Percentiles rank a stretch among this genome's conserved stretches.
These are phyloP conservation scores for Otus sunia DNA, from an alignment of 2,113 vertebrate genomes.

Conservation along the genomic window DNA sequence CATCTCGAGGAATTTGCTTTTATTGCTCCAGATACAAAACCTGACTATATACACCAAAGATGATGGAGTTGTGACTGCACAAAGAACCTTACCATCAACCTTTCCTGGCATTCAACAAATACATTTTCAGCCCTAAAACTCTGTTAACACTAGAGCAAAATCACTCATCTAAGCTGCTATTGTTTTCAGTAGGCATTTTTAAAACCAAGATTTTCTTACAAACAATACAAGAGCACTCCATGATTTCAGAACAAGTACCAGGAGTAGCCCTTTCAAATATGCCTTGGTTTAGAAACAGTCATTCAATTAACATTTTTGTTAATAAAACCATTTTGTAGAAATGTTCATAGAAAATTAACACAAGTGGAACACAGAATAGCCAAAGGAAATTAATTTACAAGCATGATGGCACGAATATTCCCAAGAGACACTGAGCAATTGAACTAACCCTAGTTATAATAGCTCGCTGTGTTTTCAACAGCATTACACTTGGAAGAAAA, in stretches of 20 bases:
- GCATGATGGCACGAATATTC: neutral
- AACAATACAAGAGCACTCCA: neutral
- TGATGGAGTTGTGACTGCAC: neutral
- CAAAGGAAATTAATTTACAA: slow-evolving; percentile 45
- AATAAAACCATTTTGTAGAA: neutral
- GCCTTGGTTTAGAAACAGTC: neutral
- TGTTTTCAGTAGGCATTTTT: neutral
- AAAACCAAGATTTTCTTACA: neutral
- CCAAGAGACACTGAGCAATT: neutral
- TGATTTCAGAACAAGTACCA: neutral
- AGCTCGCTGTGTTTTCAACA: neutral
- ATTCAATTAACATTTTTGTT: neutral
- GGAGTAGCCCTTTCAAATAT: neutral
- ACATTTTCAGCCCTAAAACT: neutral
- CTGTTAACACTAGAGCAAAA: neutral
- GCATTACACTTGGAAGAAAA: neutral
- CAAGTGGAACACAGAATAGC: slow-evolving; percentile 2
- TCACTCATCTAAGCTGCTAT: neutral
- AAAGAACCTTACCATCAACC: neutral
- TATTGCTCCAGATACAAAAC: neutral
- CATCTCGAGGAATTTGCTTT: neutral
- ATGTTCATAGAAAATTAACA: slow-evolving; percentile 7
- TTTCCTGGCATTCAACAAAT: neutral
- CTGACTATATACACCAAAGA: neutral
- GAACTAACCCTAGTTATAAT: neutral